Conservation (phyloP, 2,888 invertebrate genomes). For the Hartigia nigra region DNA sequence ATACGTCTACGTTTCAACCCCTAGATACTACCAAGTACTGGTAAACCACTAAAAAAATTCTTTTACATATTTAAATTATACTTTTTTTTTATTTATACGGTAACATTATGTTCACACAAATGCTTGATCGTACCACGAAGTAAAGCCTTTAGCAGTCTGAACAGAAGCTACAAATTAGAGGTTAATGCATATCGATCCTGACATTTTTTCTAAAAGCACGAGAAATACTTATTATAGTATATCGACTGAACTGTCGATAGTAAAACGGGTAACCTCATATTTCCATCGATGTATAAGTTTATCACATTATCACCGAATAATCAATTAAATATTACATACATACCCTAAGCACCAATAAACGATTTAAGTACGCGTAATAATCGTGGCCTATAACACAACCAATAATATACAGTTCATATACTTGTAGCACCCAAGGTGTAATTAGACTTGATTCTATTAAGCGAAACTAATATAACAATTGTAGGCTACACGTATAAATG, state of each 20-base stretch:
- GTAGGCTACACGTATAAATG: not conserved
- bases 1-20: not conserved
- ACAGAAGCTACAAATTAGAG: not conserved
- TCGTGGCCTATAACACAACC: not conserved
- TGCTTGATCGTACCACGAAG: not conserved
- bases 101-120: not conserved
- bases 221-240: not conserved
- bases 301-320: not conserved
- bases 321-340: not conserved
- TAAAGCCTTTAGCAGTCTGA: not conserved
- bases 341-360: not conserved
- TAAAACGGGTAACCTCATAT: not conserved
- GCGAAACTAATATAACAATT: not conserved
- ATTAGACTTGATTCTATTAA: not conserved
- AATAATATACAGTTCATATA: not conserved
- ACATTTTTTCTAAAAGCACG: not conserved
- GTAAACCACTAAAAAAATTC: not conserved
- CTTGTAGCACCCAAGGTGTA: not conserved
- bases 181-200: not conserved
- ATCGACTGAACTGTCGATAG: not conserved
- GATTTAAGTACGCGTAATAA: not conserved
- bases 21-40: not conserved
- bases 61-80: not conserved
- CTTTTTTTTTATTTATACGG: not conserved
- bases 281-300: not conserved